A percentile compares a stretch with the other conserved stretches of the same genome.
Evolutionary conservation across 2,797 vertebrate genomes (phyloP).

Genomic region (Brachymystax lenok): DNA sequence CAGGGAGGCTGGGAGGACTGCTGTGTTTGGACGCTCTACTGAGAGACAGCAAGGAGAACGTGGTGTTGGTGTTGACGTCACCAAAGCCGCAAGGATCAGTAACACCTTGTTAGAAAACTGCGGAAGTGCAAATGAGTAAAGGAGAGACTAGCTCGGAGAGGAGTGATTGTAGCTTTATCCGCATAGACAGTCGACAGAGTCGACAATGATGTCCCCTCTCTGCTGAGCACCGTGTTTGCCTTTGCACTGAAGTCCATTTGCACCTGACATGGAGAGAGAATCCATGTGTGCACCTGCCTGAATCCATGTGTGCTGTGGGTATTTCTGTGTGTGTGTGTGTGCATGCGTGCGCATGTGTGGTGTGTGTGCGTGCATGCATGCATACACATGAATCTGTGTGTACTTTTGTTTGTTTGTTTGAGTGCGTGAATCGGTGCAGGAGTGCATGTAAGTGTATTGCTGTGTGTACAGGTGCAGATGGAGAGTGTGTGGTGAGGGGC

Average conservation of each 20-base stretch:
- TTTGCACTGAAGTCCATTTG: conserved; percentile 63
- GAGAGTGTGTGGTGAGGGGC: not conserved
- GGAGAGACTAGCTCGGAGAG: conserved; percentile 7
- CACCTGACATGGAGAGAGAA: conserved; percentile 61
- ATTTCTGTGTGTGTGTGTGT: conserved; percentile 7
- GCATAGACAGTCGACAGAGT: conserved; percentile 56
- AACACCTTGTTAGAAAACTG: conserved; percentile 56
- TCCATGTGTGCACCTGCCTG: conserved; percentile 14
- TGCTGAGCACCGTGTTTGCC: conserved; percentile 43
- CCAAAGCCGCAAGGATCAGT: conserved; percentile 64
- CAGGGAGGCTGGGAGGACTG: not conserved
- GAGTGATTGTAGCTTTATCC: conserved; percentile 59
- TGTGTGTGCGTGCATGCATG: not conserved
- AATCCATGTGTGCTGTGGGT: conserved; percentile 32
- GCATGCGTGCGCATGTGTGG: not conserved
- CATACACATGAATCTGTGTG: not conserved
- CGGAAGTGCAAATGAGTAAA: conserved; percentile 51
- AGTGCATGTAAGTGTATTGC: conserved; percentile 3
- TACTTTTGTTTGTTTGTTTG: not conserved
- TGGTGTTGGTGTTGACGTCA: conserved; percentile 52
- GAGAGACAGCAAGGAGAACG: conserved; percentile 69
- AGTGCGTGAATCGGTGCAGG: not conserved
- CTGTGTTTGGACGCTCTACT: conserved; percentile 62
- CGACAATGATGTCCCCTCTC: conserved; percentile 58
- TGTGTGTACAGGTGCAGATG: not conserved